Evolutionary conservation across 2,113 vertebrate genomes (phyloP).

Genomic region (Microcebus ravelobensis): DNA sequence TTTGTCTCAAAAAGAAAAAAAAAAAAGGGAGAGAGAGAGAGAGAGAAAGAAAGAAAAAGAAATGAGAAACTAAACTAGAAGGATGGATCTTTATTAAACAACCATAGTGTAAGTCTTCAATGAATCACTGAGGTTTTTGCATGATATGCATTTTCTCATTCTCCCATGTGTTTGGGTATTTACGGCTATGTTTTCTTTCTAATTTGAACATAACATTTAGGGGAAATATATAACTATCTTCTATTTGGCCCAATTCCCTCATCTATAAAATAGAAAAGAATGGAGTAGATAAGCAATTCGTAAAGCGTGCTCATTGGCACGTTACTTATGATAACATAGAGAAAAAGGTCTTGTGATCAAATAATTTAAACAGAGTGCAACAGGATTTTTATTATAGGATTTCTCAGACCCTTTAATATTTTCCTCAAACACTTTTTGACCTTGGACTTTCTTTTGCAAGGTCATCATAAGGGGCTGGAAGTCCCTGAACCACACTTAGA

Average conservation of each 20-base stretch:
- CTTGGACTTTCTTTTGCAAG: not conserved
- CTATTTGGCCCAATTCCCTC: constrained; percentile 34
- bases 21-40: too few relatives aligned
- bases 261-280: not conserved
- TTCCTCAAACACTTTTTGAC: not conserved
- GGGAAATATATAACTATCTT: not conserved
- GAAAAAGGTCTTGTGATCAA: not conserved
- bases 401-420: not conserved
- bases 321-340: not conserved
- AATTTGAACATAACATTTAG: constrained; percentile 33
- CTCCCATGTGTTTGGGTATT: not conserved
- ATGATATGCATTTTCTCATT: not conserved
- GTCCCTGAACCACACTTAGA: not conserved
- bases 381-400: not conserved
- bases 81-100: constrained; percentile 21
- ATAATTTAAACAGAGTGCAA: not conserved
- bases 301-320: not conserved
- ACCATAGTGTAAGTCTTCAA: not conserved
- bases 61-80: not conserved
- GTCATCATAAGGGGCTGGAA: not conserved
- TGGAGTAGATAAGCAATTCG: not conserved
- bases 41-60: too few relatives aligned
- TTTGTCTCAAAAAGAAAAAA: too few relatives aligned
- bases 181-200: not conserved
- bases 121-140: not conserved